These are phyloP conservation scores for Parnassius mnemosyne DNA, from an alignment of 2,888 invertebrate species.

Conservation along the genomic window DNA sequence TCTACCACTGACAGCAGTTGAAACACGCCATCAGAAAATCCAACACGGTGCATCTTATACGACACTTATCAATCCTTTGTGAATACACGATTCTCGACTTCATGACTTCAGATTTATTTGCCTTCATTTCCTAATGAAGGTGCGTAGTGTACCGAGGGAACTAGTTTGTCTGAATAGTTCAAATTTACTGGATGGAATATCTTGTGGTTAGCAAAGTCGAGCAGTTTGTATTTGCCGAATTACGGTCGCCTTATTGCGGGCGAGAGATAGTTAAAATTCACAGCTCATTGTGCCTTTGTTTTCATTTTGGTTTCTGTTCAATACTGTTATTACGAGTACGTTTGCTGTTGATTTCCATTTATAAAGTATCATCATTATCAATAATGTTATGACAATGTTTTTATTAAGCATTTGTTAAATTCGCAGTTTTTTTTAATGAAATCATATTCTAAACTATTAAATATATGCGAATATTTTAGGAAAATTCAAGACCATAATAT, in stretches of 20 bases:
- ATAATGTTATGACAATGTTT: too few species aligned
- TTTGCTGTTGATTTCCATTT: too few species aligned
- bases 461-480: too few species aligned
- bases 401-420: too few species aligned
- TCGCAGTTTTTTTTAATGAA: too few species aligned
- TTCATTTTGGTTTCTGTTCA: neutral
- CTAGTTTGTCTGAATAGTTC: slow-evolving; percentile 11
- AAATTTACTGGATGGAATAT: slow-evolving; percentile 20
- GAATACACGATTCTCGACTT: slow-evolving; percentile 2
- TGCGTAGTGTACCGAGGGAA: slow-evolving; percentile 6
- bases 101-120: slow-evolving; percentile 12
- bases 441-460: too few species aligned
- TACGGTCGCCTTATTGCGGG: slow-evolving; percentile 19
- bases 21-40: neutral
- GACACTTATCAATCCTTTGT: neutral
- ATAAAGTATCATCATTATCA: too few species aligned
- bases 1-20: neutral
- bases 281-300: neutral
- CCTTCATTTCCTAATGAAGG: slow-evolving; percentile 6
- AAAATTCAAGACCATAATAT: too few species aligned
- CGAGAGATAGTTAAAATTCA: slow-evolving; percentile 10
- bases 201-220: slow-evolving; percentile 1
- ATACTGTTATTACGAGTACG: too few species aligned
- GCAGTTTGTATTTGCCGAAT: slow-evolving; percentile 14
- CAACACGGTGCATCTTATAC: neutral